Conservation (phyloP, 2,113 vertebrate genomes). For the Physeter macrocephalus region DNA sequence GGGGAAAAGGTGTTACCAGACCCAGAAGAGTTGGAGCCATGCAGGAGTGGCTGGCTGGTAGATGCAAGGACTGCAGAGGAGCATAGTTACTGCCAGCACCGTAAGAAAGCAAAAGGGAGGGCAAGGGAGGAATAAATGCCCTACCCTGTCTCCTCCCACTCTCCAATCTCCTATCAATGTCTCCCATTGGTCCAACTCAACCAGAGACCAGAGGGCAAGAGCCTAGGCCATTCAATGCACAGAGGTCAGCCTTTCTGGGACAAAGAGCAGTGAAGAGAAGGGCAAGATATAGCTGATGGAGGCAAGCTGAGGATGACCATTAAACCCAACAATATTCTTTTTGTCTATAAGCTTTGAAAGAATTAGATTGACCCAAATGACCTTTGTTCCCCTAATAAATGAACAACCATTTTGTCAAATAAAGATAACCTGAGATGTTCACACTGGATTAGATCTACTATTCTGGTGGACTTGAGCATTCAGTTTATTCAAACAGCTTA, state of each 20-base stretch:
- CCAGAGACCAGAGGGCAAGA: not conserved
- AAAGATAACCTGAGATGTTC: not conserved
- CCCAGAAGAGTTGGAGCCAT: no score
- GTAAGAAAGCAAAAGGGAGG: not conserved
- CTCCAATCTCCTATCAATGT: accelerated
- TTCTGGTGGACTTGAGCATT: not conserved
- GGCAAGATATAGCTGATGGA: not conserved
- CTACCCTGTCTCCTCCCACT: not conserved
- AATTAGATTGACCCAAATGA: not conserved
- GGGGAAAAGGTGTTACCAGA: not conserved
- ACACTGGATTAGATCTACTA: not conserved
- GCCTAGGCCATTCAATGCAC: accelerated
- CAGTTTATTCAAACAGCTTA: not conserved
- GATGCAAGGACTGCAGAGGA: not conserved
- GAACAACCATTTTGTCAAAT: not conserved
- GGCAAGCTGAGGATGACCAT: not conserved
- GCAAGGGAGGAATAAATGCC: not conserved
- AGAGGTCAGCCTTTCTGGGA: not conserved
- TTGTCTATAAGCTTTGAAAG: not conserved
- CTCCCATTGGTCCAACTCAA: not conserved
- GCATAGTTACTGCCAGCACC: not conserved
- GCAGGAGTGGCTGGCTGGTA: not conserved
- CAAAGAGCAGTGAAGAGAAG: not conserved
- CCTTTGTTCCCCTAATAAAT: not conserved
- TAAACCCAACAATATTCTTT: not conserved